Percentiles rank a stretch among this genome's conserved stretches.
These are phyloP conservation scores for Aplidium turbinatum DNA, from an alignment of 23 tunicate species.

Conservation along the genomic window DNA sequence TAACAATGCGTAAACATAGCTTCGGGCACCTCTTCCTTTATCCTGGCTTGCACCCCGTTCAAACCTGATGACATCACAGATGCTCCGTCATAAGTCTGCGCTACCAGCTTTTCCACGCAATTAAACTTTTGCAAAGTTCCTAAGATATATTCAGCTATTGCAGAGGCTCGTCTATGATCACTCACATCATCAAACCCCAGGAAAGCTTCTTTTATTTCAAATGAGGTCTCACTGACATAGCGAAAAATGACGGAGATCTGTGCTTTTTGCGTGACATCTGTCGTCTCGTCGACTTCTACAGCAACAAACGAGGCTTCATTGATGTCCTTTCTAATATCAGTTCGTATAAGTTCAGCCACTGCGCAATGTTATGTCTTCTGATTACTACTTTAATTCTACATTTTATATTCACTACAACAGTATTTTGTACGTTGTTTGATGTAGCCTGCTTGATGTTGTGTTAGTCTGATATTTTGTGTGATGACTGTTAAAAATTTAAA, in stretches of 20 bases:
- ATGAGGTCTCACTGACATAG: conserved; percentile 14
- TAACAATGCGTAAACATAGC: conserved; percentile 6
- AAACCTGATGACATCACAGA: conserved; percentile 18
- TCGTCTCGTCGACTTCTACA: conserved; percentile 19
- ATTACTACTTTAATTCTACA: no score
- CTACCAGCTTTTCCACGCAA: conserved; percentile 17
- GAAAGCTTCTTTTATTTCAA: conserved; percentile 18
- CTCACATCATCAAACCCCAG: conserved; percentile 4
- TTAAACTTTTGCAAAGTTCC: conserved; percentile 1
- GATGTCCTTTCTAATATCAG: conserved; percentile 19
- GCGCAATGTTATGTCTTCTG: no score
- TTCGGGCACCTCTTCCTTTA: background rate
- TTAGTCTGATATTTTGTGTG: no score
- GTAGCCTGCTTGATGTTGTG: no score
- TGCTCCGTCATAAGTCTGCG: conserved; percentile 30
- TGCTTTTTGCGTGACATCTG: conserved; percentile 22
- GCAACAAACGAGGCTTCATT: conserved; percentile 23
- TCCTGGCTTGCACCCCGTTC: conserved; percentile 4
- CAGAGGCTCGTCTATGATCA: conserved; percentile 10
- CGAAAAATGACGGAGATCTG: conserved; percentile 18
- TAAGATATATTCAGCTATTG: conserved; percentile 11
- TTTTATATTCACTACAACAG: no score
- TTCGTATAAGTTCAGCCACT: conserved; percentile 7
- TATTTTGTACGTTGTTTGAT: no score
- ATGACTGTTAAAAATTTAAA: no score